phyloP scores from a whole-genome alignment of 2,113 vertebrate species.

The Plecotus auritus region DNA sequence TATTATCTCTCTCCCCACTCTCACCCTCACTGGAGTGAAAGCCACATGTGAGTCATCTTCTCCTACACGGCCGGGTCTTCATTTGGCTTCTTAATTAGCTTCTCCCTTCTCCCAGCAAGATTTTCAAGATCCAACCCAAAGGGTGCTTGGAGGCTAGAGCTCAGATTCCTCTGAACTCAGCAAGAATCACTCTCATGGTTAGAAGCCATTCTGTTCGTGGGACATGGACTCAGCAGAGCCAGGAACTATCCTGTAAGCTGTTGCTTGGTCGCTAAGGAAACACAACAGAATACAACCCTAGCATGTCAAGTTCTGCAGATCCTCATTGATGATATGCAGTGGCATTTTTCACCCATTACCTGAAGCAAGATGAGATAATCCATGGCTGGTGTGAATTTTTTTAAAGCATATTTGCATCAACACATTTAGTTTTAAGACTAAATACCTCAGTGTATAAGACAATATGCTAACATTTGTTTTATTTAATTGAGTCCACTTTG shows the following conservation, averaged over 20 bases:
- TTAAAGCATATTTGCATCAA: background rate
- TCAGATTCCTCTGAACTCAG: background rate
- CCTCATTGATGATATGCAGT: background rate
- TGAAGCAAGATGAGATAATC: slow-evolving; percentile 8
- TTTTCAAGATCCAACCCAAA: background rate
- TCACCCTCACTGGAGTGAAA: background rate
- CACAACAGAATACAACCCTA: background rate
- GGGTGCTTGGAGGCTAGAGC: background rate
- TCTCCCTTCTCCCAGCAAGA: background rate
- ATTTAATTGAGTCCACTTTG: background rate
- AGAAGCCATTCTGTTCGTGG: background rate
- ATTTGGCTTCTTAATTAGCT: background rate
- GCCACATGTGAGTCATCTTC: background rate
- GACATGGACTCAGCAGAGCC: background rate
- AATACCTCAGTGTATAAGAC: background rate
- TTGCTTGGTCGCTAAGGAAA: slow-evolving; percentile 5
- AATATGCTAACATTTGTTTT: background rate
- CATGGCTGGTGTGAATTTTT: background rate
- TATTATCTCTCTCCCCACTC: background rate
- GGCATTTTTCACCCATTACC: background rate
- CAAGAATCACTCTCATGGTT: background rate
- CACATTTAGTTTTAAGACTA: background rate
- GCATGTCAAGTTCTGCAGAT: background rate
- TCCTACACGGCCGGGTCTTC: background rate
- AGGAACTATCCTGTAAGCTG: background rate